Conservation (phyloP, 2,888 invertebrate genomes). For the Abrostola triplasia region DNA sequence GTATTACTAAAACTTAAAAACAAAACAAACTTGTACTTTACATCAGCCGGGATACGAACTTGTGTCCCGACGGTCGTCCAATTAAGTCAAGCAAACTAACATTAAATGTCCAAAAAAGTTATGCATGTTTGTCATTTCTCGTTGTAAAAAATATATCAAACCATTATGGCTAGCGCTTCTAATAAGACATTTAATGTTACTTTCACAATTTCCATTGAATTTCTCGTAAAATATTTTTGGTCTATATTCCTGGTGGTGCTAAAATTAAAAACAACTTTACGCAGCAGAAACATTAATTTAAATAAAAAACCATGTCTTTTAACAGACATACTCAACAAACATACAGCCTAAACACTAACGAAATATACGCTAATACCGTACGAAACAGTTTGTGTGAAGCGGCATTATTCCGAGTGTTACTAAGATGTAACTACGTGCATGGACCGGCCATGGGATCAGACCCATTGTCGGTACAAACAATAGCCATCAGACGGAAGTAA, state of each 20-base stretch:
- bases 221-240: background rate
- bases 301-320: conserved; percentile 36
- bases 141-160: conserved; percentile 10
- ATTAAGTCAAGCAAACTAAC: conserved; percentile 35
- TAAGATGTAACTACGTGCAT: conserved; percentile 36
- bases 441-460: conserved; percentile 48
- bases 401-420: conserved; percentile 36
- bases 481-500: conserved; percentile 50
- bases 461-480: conserved; percentile 53
- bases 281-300: conserved; percentile 27
- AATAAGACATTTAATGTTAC: background rate
- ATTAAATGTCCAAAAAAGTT: conserved; percentile 21
- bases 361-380: too few species aligned
- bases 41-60: conserved; percentile 29
- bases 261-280: conserved; percentile 20
- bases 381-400: conserved; percentile 14
- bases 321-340: conserved; percentile 37
- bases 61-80: conserved; percentile 10
- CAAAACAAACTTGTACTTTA: conserved; percentile 59
- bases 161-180: conserved; percentile 3
- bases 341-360: too few species aligned
- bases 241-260: background rate
- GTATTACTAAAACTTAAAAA: conserved; percentile 58
- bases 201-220: background rate
- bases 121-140: conserved; percentile 12